Conservation (phyloP, 2,797 vertebrate genomes). For the Loriculus beryllinus region DNA sequence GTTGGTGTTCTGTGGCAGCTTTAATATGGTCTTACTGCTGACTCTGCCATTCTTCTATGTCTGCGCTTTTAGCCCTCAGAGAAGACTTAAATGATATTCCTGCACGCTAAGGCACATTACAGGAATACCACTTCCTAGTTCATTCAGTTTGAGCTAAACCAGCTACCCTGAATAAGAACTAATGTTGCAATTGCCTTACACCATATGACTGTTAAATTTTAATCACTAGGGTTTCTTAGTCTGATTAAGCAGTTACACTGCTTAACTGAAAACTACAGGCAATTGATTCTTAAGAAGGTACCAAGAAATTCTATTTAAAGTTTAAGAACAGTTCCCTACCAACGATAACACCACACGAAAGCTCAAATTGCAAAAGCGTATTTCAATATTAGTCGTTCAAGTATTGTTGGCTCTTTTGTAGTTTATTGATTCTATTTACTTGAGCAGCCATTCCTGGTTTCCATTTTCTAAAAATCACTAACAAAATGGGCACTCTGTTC, state of each 20-base stretch:
- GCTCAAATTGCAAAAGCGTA: neutral
- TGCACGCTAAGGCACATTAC: neutral
- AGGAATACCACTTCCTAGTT: neutral
- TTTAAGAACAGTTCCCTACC: constrained; percentile 31
- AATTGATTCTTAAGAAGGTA: constrained; percentile 35
- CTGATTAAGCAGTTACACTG: constrained; percentile 57
- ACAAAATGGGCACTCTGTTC: constrained; percentile 3
- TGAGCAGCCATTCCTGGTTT: neutral
- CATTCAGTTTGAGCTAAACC: constrained; percentile 48
- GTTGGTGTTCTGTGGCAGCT: neutral
- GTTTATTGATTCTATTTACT: constrained; percentile 30
- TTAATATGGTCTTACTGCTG: constrained; percentile 28
- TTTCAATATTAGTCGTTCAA: neutral
- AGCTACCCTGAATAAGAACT: constrained; percentile 45
- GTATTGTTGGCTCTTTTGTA: neutral
- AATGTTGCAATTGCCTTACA: constrained; percentile 33
- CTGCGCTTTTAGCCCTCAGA: constrained; percentile 20
- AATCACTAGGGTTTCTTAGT: constrained; percentile 33
- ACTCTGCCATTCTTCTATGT: constrained; percentile 1
- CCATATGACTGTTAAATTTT: constrained; percentile 21
- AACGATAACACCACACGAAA: neutral
- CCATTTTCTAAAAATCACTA: neutral
- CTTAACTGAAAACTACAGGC: constrained; percentile 43
- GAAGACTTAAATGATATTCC: constrained; percentile 38
- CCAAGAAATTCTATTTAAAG: constrained; percentile 50